A percentile compares a stretch with the other conserved stretches of the same genome.
Conservation (phyloP, 2,888 invertebrate genomes). For the Octodonta nipae region DNA sequence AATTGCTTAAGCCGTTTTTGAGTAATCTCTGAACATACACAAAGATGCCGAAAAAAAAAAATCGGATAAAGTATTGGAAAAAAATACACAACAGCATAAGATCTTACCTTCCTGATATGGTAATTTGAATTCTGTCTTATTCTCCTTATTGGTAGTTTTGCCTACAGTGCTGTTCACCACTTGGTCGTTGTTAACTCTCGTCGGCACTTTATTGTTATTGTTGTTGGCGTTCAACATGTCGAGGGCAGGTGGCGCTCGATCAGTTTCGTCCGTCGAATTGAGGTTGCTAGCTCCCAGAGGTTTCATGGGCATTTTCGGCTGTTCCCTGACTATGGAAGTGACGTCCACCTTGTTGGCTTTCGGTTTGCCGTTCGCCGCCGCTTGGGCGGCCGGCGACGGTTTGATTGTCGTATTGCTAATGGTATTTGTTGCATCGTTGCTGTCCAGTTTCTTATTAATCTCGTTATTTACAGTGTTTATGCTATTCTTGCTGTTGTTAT, state of each 20-base stretch:
- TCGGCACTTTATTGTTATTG: too few relatives aligned
- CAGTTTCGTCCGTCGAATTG: slow-evolving; percentile 25
- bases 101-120: slow-evolving; percentile 32
- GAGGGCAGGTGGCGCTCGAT: slow-evolving; percentile 27
- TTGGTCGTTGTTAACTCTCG: too few relatives aligned
- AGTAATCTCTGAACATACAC: too few relatives aligned
- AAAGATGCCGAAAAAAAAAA: too few relatives aligned
- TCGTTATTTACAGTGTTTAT: slow-evolving; percentile 6
- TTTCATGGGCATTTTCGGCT: slow-evolving; percentile 25
- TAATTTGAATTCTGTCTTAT: slow-evolving; percentile 19
- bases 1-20: too few relatives aligned
- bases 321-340: slow-evolving; percentile 31
- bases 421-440: too few relatives aligned
- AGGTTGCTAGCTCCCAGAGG: slow-evolving; percentile 11
- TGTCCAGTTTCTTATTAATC: slow-evolving; percentile 8
- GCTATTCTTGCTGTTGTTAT: not conserved
- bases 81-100: too few relatives aligned
- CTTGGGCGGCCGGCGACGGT: too few relatives aligned
- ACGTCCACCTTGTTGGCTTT: slow-evolving; percentile 20
- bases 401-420: slow-evolving; percentile 13
- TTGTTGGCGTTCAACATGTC: slow-evolving; percentile 28
- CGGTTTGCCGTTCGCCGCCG: slow-evolving; percentile 8
- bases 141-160: slow-evolving; percentile 8
- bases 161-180: not conserved
- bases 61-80: too few relatives aligned